Base-by-base conservation (phyloP, 2,113 vertebrate genomes). In the Euleptes europaea region DNA sequence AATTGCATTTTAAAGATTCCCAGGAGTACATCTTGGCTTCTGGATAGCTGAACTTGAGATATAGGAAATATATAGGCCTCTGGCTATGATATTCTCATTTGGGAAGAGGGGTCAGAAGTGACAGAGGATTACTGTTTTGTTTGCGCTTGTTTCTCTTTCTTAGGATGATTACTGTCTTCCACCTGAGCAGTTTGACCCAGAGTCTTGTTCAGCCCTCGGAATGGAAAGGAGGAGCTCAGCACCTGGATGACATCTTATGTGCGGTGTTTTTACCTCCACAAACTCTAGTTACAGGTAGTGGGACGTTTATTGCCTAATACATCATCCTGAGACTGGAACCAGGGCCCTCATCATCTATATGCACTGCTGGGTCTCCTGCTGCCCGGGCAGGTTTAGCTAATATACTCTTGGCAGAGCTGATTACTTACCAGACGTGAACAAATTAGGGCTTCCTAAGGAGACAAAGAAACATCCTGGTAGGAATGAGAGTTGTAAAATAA, bases 101-200 rank as follows among this genome's bases (percentile, higher is more conserved):
- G 12, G 11, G 26, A 13, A 84, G 83, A n/a, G 1, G 38, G 49
- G 3, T 72, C 40, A 47, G 12, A 17, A 44, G 63, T 35, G 38
- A 87, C n/a, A 15, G 26, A 86, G 70, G 88, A 78, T 31, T 14
- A 35, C 2, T 63, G 57, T 69, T 21, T 74, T 89, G 82, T 35
- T 74, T 94, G 85, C 92, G 79, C 71, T 67, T 73, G 19, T 91
- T 44, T 86, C 83, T 92, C 88, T 94, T n/a, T 85, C 76, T 17
- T 86, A 98, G 97, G 95, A 89, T 86, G 85, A 91, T 97, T 86
- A 96, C 96, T 63, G 94, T 97, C 87, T 98, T 98, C 94, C 93
- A 95, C 69, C 92, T 93, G 79, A 95, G 89, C 40, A 95, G 92
- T 17, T 94, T 96, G 93, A 93, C 95, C 11, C 94, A 95, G 87